These are phyloP conservation scores for Anabacerthia variegaticeps DNA, from an alignment of 2,797 vertebrate genomes.

Conservation along the genomic window DNA sequence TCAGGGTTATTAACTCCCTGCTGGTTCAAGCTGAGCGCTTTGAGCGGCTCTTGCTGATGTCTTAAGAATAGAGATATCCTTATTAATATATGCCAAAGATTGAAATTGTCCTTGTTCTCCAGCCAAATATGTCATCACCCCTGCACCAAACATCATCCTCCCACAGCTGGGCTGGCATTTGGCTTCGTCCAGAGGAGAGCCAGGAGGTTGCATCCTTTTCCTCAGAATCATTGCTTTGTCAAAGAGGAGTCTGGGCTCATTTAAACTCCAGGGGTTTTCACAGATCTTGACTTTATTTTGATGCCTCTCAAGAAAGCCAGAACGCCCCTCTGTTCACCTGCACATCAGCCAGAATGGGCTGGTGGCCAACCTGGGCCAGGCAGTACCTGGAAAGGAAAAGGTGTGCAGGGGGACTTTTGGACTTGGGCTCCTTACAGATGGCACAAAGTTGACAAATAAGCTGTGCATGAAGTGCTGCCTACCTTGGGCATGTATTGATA, in stretches of 20 bases:
- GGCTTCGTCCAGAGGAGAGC: neutral
- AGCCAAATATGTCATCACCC: neutral
- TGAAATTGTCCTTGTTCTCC: neutral
- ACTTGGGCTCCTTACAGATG: neutral
- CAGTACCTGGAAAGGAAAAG: neutral
- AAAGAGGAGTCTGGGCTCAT: neutral
- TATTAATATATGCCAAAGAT: neutral
- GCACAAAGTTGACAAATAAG: neutral
- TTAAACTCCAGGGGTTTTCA: neutral
- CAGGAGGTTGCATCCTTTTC: neutral
- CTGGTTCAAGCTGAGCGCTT: neutral
- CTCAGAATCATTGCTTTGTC: neutral
- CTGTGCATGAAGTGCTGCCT: neutral
- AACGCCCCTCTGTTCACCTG: neutral
- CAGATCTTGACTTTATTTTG: neutral
- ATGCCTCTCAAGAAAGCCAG: neutral
- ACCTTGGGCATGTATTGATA: neutral
- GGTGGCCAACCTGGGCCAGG: rapidly evolving
- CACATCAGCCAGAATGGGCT: too few relatives aligned
- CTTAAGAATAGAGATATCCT: neutral
- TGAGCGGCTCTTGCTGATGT: neutral
- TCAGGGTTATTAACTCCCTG: neutral
- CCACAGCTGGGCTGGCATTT: neutral
- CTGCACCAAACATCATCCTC: neutral
- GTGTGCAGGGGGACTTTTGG: neutral